Base-by-base conservation (phyloP, 2,888 invertebrate species). In the Athalia cordata region DNA sequence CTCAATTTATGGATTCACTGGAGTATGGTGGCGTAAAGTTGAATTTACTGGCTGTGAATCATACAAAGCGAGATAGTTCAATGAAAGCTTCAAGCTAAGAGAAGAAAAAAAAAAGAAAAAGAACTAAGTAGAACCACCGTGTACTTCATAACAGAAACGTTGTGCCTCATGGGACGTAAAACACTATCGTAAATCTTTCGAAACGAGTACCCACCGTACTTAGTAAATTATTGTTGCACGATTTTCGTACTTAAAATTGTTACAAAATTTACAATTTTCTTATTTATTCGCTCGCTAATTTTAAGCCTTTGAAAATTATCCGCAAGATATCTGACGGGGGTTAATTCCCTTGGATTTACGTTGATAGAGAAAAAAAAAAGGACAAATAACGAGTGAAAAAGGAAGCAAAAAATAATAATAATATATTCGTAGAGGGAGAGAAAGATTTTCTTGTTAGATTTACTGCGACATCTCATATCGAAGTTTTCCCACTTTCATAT, bases 41-140 rank as follows among this genome's bases (percentile, higher is more conserved):
- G 72, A 47, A 74, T 74, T 74, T 61, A 74, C 74, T 61, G 74
- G 61, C 13, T 61, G 74, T 74, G 74, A 74, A 61, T 74, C 61
- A 59, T 61, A 4, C 49, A 4, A 55, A 61, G 47, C 45, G 59
- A 15, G 11, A 43, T 43, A 55, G 5, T 43, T 55, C 55, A 11
- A 55, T 5, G 55, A 68, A 43, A n/a, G 45, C 29, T 6, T 4
- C 29, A 5, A 3, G 11, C 2, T 45, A 0, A 11, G 3, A 2
- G 11, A 8, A 1, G 11, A 43, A 29, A 55, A 29, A 29, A 50
- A 3, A 8, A 68, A 49, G 8, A 29, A 68, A 43, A 50, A 13
- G 11, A 68, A 13, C 7, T 5, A 15, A 15, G 66, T 2, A 29
- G 29, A 29, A 45, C 15, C 45, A 49, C 66, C 49, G 50, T 5